A percentile compares a stretch with the other conserved stretches of the same genome.
These are phyloP conservation scores for Rutpela maculata DNA, from an alignment of 2,888 invertebrate species.

Conservation along the genomic window DNA sequence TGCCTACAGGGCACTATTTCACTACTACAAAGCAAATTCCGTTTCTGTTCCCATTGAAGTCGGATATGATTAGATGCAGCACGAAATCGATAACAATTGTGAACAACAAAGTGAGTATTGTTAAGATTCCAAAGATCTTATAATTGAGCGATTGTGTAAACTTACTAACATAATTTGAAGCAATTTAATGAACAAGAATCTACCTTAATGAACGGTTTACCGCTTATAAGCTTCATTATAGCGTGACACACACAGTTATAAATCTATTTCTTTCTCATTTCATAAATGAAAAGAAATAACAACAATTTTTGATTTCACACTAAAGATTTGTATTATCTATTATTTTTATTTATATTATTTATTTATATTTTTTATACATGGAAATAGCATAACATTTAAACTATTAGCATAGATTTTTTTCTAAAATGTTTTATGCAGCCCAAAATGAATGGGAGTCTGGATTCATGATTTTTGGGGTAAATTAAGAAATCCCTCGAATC, in stretches of 20 bases:
- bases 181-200: background rate
- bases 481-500: no score
- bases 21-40: constrained; percentile 39
- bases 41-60: constrained; percentile 20
- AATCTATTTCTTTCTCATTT: no score
- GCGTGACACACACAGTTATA: background rate
- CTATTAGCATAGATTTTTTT: no score
- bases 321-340: no score
- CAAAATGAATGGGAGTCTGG: no score
- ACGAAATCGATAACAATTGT: constrained; percentile 4
- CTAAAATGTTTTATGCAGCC: no score
- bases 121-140: background rate
- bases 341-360: no score
- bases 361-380: no score
- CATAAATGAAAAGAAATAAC: no score
- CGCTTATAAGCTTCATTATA: background rate
- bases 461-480: no score
- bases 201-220: background rate
- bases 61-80: constrained; percentile 30
- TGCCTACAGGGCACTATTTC: constrained; percentile 50
- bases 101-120: constrained; percentile 6
- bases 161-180: background rate
- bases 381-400: no score
- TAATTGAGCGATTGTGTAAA: background rate
- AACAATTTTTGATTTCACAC: no score